phyloP scores from a whole-genome alignment of 2,888 invertebrate species.

The Drosophila meridionalis region DNA sequence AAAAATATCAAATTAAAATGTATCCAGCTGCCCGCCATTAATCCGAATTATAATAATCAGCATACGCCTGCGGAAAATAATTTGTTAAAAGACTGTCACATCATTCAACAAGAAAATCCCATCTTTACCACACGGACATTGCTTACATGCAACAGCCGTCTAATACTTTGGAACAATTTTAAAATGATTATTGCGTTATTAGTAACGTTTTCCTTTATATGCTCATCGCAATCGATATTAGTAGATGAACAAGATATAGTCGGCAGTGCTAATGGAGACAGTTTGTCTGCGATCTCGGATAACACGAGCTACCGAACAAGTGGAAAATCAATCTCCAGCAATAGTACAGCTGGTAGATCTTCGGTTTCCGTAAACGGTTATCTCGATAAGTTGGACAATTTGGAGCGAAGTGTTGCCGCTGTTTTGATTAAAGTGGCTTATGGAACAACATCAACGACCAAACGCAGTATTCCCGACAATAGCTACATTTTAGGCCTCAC shows the following conservation, averaged over 20 bases:
- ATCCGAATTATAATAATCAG: not conserved
- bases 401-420: conserved; percentile 89
- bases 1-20: conserved; percentile 10
- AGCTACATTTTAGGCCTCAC: conserved; percentile 87
- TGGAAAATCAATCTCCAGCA: conserved; percentile 42
- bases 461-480: conserved; percentile 88
- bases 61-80: not conserved
- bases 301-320: conserved; percentile 26
- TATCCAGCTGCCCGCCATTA: not conserved
- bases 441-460: conserved; percentile 88
- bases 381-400: conserved; percentile 87
- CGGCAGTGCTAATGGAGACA: conserved; percentile 26
- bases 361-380: conserved; percentile 79
- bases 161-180: not conserved
- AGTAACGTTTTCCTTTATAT: conserved; percentile 43
- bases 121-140: not conserved
- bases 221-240: conserved; percentile 57
- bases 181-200: conserved; percentile 39
- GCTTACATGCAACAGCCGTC: not conserved
- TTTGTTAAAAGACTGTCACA: not conserved
- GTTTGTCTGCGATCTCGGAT: conserved; percentile 8
- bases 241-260: conserved; percentile 60
- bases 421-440: conserved; percentile 90
- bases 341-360: conserved; percentile 40
- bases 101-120: not conserved